These are phyloP conservation scores for Sarcophaga carnaria DNA, from an alignment of 2,888 invertebrate genomes.

Conservation along the genomic window DNA sequence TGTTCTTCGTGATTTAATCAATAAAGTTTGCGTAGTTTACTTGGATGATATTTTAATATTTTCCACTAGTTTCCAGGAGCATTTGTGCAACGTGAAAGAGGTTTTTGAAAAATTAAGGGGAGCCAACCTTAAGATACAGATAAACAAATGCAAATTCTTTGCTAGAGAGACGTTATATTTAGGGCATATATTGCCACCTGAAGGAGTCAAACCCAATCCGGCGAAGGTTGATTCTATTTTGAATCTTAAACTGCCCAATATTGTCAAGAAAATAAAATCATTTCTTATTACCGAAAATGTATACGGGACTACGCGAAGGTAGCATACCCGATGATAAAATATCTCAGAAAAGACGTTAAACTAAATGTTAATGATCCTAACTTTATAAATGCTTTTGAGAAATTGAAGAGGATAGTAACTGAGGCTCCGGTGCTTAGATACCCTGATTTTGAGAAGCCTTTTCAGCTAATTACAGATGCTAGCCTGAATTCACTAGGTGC, in stretches of 20 bases:
- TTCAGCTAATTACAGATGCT: conserved; percentile 57
- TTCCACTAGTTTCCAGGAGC: conserved; percentile 32
- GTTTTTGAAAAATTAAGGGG: conserved; percentile 27
- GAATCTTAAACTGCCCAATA: conserved; percentile 68
- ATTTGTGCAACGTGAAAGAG: neutral
- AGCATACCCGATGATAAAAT: conserved; percentile 51
- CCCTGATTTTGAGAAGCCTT: conserved; percentile 44
- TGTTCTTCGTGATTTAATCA: neutral
- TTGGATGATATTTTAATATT: conserved; percentile 19
- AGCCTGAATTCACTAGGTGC: conserved; percentile 55
- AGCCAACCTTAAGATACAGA: conserved; percentile 49
- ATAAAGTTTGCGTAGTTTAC: neutral
- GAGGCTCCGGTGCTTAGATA: conserved; percentile 47
- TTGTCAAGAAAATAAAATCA: conserved; percentile 66
- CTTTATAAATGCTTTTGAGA: conserved; percentile 59
- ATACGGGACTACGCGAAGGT: conserved; percentile 67
- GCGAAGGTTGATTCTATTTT: conserved; percentile 68
- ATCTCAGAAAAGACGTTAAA: conserved; percentile 25
- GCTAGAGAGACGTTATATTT: conserved; percentile 38
- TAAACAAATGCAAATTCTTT: conserved; percentile 69
- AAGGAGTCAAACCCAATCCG: conserved; percentile 70
- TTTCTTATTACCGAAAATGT: conserved; percentile 72
- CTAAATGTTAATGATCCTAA: conserved; percentile 47
- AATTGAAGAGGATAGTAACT: conserved; percentile 49
- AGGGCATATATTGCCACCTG: too few relatives aligned